Evolutionary conservation across 1,140 invertebrate genomes (phyloP).

Genomic region (Brachionus asplanchnoidis): DNA sequence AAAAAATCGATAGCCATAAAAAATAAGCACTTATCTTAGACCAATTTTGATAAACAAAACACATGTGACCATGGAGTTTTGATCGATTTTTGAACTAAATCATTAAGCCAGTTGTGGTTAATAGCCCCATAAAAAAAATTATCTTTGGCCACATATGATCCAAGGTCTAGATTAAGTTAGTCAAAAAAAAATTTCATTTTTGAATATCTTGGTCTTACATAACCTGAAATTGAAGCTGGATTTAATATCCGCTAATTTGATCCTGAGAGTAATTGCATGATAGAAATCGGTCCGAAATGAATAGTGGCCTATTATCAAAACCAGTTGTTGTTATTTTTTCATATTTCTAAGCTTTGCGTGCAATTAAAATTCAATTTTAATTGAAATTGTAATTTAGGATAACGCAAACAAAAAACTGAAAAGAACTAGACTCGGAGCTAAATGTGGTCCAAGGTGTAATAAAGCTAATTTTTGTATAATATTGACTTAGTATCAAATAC

Average conservation of each 20-base stretch:
- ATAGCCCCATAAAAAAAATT: neutral
- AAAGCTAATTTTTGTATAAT: conserved; percentile 5
- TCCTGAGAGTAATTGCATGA: neutral
- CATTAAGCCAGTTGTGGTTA: neutral
- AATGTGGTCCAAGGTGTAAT: neutral
- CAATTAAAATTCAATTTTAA: conserved; percentile 23
- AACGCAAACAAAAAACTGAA: neutral
- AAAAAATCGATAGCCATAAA: conserved; percentile 13
- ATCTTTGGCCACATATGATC: neutral
- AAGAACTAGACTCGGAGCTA: neutral
- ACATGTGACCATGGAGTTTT: conserved; percentile 30
- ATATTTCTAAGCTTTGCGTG: neutral
- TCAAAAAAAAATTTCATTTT: neutral
- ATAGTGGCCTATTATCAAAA: neutral
- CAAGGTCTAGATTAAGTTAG: neutral
- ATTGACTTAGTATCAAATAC: neutral
- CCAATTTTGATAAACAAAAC: neutral
- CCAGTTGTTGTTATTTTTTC: conserved; percentile 24
- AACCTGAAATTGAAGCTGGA: neutral
- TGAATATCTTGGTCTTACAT: neutral
- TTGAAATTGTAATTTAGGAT: conserved; percentile 25
- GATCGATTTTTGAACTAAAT: neutral
- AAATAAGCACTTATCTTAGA: conserved; percentile 15
- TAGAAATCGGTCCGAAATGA: neutral
- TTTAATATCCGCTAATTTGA: neutral